These are phyloP conservation scores for Eriocheir sinensis DNA, from an alignment of 1,140 invertebrate species.

Conservation along the genomic window DNA sequence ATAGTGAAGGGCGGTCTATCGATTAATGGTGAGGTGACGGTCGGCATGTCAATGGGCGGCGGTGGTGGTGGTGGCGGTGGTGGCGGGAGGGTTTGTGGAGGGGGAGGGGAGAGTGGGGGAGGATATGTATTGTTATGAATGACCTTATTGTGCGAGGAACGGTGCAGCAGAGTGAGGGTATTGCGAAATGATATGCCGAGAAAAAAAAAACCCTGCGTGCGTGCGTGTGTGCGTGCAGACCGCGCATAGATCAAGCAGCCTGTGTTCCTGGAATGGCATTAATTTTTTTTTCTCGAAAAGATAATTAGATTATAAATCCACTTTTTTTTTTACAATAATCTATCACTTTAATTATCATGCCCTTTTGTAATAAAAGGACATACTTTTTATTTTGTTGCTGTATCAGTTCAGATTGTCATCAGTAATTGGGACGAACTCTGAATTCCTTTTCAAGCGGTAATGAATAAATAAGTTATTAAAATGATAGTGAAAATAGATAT, in stretches of 20 bases:
- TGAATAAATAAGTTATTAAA: no score
- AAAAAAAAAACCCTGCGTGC: no score
- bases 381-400: neutral
- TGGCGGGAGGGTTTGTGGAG: neutral
- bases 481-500: no score
- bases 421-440: no score
- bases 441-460: no score
- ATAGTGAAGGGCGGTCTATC: no score
- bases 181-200: no score
- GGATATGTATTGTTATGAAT: neutral
- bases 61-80: neutral
- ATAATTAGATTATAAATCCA: neutral
- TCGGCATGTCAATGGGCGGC: neutral
- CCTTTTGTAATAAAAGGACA: neutral
- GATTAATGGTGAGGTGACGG: neutral
- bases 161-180: no score
- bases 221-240: slow-evolving; percentile 19
- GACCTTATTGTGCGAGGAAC: neutral
- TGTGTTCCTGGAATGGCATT: neutral
- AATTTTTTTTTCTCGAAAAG: neutral
- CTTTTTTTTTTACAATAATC: neutral
- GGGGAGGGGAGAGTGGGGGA: neutral
- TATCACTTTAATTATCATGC: neutral
- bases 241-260: neutral
- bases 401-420: no score